phyloP scores from a whole-genome alignment of 1,140 invertebrate species.

The Platyura marginata region DNA sequence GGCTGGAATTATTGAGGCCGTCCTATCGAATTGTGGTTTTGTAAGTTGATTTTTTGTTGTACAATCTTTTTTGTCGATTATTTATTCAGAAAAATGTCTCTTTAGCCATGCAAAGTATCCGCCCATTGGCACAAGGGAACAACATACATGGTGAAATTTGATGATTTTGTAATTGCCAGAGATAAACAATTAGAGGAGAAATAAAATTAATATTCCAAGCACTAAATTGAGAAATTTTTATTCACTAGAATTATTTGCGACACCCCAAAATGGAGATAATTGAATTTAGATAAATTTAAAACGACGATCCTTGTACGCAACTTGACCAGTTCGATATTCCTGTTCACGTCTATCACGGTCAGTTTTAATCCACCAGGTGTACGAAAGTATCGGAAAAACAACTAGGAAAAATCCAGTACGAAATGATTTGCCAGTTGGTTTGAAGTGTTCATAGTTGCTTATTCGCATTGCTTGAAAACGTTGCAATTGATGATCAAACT shows the following conservation, averaged over 20 bases:
- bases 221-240: background rate
- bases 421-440: conserved; percentile 36
- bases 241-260: conserved; percentile 33
- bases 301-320: conserved; percentile 47
- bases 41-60: conserved; percentile 43
- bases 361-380: conserved; percentile 30
- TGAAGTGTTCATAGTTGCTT: conserved; percentile 42
- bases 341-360: conserved; percentile 34
- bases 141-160: conserved; percentile 98
- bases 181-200: conserved; percentile 86
- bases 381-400: conserved; percentile 34
- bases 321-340: conserved; percentile 40
- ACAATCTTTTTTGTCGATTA: background rate
- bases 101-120: conserved; percentile 85
- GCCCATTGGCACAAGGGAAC: conserved; percentile 99
- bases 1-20: conserved; percentile 93
- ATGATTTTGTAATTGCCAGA: conserved; percentile 78
- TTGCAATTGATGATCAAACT: conserved; percentile 60
- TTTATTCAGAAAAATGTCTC: conserved; percentile 10
- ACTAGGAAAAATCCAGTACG: conserved; percentile 30
- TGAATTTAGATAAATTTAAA: conserved; percentile 34
- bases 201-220: conserved; percentile 26
- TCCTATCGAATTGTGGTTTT: conserved; percentile 87
- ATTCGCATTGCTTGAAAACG: conserved; percentile 47
- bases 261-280: conserved; percentile 32